Conservation (phyloP, 1,140 invertebrate genomes). For the Dysdera silvatica region DNA sequence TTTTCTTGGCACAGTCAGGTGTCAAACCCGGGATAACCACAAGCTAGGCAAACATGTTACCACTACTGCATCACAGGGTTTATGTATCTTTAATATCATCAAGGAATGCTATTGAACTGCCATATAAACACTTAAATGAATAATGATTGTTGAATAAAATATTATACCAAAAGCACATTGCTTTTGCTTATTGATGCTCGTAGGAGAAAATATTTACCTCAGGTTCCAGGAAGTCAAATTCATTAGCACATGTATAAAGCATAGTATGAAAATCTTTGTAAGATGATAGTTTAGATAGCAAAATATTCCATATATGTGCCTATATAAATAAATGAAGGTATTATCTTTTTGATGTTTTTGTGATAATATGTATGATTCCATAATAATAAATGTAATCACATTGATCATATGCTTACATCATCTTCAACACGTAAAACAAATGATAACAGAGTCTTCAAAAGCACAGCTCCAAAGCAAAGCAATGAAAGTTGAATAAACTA, state of each 20-base stretch:
- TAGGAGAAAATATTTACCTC: constrained; percentile 34
- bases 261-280: constrained; percentile 72
- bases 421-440: constrained; percentile 47
- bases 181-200: too few species aligned
- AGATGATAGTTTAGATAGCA: constrained; percentile 63
- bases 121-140: not conserved
- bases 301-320: constrained; percentile 66
- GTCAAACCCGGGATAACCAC: too few species aligned
- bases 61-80: too few species aligned
- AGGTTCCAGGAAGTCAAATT: constrained; percentile 67
- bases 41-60: too few species aligned
- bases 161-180: not conserved
- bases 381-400: too few species aligned
- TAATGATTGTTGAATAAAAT: not conserved
- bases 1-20: too few species aligned
- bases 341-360: too few species aligned
- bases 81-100: not conserved
- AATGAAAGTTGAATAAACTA: too few species aligned
- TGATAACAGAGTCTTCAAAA: constrained; percentile 12
- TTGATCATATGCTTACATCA: too few species aligned
- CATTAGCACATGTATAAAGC: constrained; percentile 71
- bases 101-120: not conserved
- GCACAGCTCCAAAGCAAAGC: constrained; percentile 10
- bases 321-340: constrained; percentile 45
- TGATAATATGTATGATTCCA: too few species aligned